Base-by-base conservation (phyloP, 35 echinoderm and acorn worm species). In the Lytechinus variegatus region DNA sequence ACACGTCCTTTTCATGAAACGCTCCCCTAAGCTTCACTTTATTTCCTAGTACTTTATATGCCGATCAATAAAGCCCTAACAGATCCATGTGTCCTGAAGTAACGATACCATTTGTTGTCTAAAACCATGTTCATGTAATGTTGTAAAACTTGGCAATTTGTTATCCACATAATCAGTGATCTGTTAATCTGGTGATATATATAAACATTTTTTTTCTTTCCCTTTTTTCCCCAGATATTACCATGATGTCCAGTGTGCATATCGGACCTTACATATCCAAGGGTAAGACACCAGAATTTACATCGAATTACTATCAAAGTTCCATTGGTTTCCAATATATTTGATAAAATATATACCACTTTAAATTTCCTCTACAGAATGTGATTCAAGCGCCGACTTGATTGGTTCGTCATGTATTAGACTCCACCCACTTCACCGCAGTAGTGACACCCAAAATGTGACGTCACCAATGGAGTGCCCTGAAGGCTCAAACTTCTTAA, bases 381-480 rank as follows among this genome's bases (percentile, higher is more conserved):
- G 95, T 27, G 33, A 93, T 9, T 16, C 29, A 44, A 16, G 66
- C 8, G 92, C 88, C 55, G 91, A 61, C 27, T 89, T 96, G 54
- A 8, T 96, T 21, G 95, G 95, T 52, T 60, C 56, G 10, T 92
- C 66, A 11, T 96, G 95, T 89, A 89, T 96, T 29, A 91, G 61
- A 91, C 21, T 93, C n/a, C 87, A 66, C 27, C 55, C 28, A 53
- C 92, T 57, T 72, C 87, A 86, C 53, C 88, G 12, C 19, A 27
- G 66, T 28, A 27, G 54, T 55, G 12, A 33, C 89, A 28, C 91
- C 61, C 14, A 89, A 52, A 28, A 96, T 27, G 29, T 91, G 56
- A 56, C 91, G 89, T 91, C 95, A 89, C 29, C 16, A 61, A 12
- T 56, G 28, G 54, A 61, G 14, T 96, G 95, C 54, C 87, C 87